Evolutionary conservation across 2,113 vertebrate species (phyloP).

Genomic region (Symphodus melops): DNA sequence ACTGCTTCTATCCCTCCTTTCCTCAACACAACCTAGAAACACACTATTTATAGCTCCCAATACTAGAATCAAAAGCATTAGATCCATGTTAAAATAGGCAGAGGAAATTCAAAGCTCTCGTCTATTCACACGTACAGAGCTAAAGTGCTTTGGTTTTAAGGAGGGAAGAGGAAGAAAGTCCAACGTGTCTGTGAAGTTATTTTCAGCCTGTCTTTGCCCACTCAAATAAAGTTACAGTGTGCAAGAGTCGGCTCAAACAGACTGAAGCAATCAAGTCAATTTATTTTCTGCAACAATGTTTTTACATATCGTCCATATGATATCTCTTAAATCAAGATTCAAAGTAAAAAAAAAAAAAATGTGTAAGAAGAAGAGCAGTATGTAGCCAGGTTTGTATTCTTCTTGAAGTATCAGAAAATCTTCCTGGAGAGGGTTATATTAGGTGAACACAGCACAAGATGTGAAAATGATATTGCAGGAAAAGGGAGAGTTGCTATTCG

Average conservation of each 20-base stretch:
- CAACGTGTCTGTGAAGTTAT: constrained; percentile 31
- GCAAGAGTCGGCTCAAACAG: constrained; percentile 1
- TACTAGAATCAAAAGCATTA: constrained; percentile 30
- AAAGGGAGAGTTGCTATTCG: constrained; percentile 10
- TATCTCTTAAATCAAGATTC: not conserved
- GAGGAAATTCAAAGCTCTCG: constrained; percentile 28
- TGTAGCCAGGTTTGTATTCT: not conserved
- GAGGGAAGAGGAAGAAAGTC: not conserved
- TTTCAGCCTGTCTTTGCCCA: constrained; percentile 1
- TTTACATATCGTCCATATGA: constrained; percentile 1
- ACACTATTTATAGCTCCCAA: constrained; percentile 45
- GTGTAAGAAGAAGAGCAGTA: not conserved
- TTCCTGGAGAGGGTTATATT: not conserved
- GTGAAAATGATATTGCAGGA: not conserved
- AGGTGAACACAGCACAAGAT: not conserved
- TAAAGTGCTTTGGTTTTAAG: not conserved
- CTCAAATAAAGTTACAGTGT: not conserved
- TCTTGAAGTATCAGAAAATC: no score
- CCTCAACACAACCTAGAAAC: constrained; percentile 29
- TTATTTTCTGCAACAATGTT: constrained; percentile 9
- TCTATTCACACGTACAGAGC: not conserved
- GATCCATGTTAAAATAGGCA: constrained; percentile 26
- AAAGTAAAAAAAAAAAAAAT: not conserved
- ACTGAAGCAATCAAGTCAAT: constrained; percentile 8
- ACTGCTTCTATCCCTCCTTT: constrained; percentile 3